Evolutionary conservation across 2,113 vertebrate genomes (phyloP).

Genomic region (Mus pahari): DNA sequence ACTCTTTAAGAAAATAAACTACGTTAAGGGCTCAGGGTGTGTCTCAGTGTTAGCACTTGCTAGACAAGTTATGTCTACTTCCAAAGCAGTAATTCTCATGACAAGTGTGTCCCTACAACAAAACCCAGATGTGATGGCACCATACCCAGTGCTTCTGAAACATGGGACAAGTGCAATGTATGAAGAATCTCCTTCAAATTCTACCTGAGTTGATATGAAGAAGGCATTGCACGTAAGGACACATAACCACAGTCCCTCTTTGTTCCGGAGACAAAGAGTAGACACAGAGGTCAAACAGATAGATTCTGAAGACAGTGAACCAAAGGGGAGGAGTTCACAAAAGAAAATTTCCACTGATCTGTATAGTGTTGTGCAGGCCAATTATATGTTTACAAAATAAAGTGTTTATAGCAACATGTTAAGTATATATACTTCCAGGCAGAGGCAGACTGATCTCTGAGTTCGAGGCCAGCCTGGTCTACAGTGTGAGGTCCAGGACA

Average conservation of each 20-base stretch:
- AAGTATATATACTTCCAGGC: too few relatives aligned
- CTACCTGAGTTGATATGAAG: neutral
- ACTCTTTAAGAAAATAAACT: neutral
- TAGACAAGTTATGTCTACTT: neutral
- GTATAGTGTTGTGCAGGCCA: too few relatives aligned
- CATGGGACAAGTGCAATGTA: fast-evolving
- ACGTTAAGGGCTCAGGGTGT: neutral
- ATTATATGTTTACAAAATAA: neutral
- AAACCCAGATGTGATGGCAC: neutral
- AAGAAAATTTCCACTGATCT: neutral
- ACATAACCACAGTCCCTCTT: neutral
- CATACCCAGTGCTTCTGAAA: neutral
- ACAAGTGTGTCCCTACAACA: neutral
- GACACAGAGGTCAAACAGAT: neutral
- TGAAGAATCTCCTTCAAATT: fast-evolving
- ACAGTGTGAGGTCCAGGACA: too few relatives aligned
- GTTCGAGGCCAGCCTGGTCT: too few relatives aligned
- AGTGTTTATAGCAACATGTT: neutral
- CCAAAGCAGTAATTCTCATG: neutral
- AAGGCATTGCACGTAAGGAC: neutral
- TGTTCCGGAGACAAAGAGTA: neutral
- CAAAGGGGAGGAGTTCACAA: neutral
- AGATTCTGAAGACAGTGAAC: neutral
- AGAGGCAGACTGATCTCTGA: too few relatives aligned
- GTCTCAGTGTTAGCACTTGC: neutral